Base-by-base conservation (phyloP, 2,888 invertebrate genomes). In the Tinea semifulvella region DNA sequence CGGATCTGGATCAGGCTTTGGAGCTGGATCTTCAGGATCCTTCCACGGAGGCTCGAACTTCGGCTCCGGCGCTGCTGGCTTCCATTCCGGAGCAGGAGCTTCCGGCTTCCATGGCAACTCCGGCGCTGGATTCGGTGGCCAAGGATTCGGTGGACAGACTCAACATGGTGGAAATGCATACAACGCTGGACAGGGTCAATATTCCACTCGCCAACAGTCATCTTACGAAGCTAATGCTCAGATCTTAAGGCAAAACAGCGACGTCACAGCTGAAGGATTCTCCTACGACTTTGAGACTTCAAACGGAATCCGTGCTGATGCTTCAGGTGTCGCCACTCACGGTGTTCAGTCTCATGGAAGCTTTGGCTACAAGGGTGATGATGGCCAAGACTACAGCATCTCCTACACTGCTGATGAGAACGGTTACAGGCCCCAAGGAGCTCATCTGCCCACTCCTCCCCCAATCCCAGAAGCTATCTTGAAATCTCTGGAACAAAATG, bases 361-460 rank as follows among this genome's bases (percentile, higher is more conserved):
- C 62, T 80, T 77, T 53, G 65, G 64, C 0, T 80, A 79, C 68
- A 79, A 77, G 62, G 80, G 80, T 19, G 77, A 79, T 44, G 80
- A 80, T 58, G 80, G 80, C 36, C 79, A 79, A 51, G 77, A 77
- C 56, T 80, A 80, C 69, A 71, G 68, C 63, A 76, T 80, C 59
- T 65, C 69, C 0, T 80, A 80, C 60, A 80, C 79, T 27, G 80
- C 79, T 63, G 80, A 80, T 40, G 79, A 80, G 64, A 80, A 80
- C 50, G 80, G 80, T 5, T 80, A 56, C 68, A 68, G 66, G 55
- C 79, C 80, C 46, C 68, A 61, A 53, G 80, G 80, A 42, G 79
- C 77, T 42, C 80, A 80, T 54, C 57, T 80, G 40, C 82, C 82
- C 47, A 77, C 81, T 31, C 82, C 68, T 52, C 80, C 80, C 18